Evolutionary conservation across 2,113 vertebrate species (phyloP), one percentile per base, ranked within the genome.

Genomic region (Leuciscus idus): DNA sequence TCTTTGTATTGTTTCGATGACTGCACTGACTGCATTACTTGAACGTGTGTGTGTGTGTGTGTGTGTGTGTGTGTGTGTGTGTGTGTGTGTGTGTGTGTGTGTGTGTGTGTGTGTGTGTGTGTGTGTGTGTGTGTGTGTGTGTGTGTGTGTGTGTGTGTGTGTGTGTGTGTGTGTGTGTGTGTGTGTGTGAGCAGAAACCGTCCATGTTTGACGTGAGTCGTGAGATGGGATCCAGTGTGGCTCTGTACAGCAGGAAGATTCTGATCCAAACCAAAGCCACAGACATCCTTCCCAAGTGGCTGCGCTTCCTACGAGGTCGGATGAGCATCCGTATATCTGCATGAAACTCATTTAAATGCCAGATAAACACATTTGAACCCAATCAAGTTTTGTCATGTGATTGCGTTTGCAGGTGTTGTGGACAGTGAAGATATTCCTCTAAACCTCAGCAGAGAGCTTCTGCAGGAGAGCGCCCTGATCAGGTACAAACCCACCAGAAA

Each of bases 351-450:
- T 36, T 36, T 10, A 70, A 70, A 39, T 39, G 68, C 33, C 15
- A 10, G 8, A 10, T 43, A 43, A 43, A 43, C 2, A 33, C 6
- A 66, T 66, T 30, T 64, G 26, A 64, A 13, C 52, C 52, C 5
- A 55, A 19, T 55, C 52, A 55, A 55, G 6, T 7, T 52, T 52
- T 7, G 48, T 8, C 23, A 0, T 83, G 19, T 89, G 6, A 81
- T 26, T 87, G 26, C 81, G 5, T 88, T 15, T 85, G 68, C 81
- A 99, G 98, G 98, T 83, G 97, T 99, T 89, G 98, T 99, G 91
- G 98, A 99, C 95, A 99, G 98, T 19, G 98, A 99, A 92, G 98
- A 99, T 90, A 97, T 99, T 86, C 98, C 98, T 0, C 92, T 99
- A 88, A 99, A 99, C 90, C 96, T 99, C 91, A 99, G 98, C 94